Conservation (phyloP, 2,888 invertebrate genomes). For the Oligia strigilis region DNA sequence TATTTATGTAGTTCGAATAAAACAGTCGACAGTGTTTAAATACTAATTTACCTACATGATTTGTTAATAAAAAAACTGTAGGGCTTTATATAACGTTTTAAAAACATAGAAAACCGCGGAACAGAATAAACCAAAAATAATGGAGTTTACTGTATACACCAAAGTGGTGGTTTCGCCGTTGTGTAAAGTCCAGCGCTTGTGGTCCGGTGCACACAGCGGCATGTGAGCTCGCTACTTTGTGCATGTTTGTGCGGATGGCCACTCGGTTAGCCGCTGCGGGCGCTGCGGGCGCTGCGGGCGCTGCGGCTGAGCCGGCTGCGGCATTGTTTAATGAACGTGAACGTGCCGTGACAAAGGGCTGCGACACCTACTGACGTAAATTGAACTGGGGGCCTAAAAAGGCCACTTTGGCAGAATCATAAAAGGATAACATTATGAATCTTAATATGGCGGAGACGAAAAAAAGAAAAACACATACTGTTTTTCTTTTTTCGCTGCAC, state of each 20-base stretch:
- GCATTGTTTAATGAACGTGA: not conserved
- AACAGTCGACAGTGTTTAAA: not conserved
- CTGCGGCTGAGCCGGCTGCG: not conserved
- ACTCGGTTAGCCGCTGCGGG: not conserved
- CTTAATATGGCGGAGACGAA: too few relatives aligned
- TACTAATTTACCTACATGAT: not conserved
- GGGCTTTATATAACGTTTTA: not conserved
- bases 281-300: not conserved
- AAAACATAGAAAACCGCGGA: not conserved
- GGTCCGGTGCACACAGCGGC: too few relatives aligned
- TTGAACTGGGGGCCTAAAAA: too few relatives aligned
- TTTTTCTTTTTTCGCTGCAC: too few relatives aligned
- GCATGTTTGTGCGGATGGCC: not conserved
- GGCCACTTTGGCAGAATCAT: too few relatives aligned
- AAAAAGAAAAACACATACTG: too few relatives aligned
- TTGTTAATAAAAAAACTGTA: not conserved
- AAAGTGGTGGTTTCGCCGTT: not conserved
- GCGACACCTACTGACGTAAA: too few relatives aligned
- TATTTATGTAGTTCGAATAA: not conserved
- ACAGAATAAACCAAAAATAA: not conserved
- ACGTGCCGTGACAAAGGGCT: not conserved
- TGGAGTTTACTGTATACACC: not conserved
- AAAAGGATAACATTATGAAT: too few relatives aligned
- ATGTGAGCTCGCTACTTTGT: too few relatives aligned
- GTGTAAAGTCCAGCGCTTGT: not conserved